Evolutionary conservation across 1,140 invertebrate species (phyloP).

Genomic region (Philaenus spumarius): DNA sequence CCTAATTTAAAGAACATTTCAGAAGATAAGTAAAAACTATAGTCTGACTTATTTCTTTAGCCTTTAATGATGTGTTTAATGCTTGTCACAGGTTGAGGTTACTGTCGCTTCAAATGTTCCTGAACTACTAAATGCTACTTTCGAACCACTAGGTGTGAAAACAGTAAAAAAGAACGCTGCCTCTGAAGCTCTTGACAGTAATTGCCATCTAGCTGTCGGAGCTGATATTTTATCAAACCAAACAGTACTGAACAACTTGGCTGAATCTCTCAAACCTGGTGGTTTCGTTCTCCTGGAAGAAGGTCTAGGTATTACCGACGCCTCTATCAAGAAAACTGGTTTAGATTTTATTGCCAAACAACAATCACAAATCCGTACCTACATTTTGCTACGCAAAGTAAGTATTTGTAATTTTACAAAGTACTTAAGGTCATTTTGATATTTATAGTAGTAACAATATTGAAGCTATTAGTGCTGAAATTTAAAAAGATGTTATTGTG

Average conservation of each 20-base stretch:
- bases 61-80: too few relatives aligned
- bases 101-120: slow-evolving; percentile 36
- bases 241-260: slow-evolving; percentile 47
- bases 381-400: slow-evolving; percentile 51
- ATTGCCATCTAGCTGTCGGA: slow-evolving; percentile 57
- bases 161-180: slow-evolving; percentile 47
- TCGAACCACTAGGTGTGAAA: slow-evolving; percentile 51
- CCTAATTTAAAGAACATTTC: too few relatives aligned
- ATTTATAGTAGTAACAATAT: too few relatives aligned
- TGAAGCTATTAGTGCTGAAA: not conserved
- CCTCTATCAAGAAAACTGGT: slow-evolving; percentile 40
- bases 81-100: slow-evolving; percentile 37
- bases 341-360: slow-evolving; percentile 50
- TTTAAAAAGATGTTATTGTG: not conserved
- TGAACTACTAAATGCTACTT: slow-evolving; percentile 39
- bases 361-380: slow-evolving; percentile 47
- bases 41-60: too few relatives aligned
- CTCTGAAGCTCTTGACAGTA: slow-evolving; percentile 47
- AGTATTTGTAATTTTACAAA: not conserved
- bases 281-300: slow-evolving; percentile 78
- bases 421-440: not conserved
- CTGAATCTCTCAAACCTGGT: slow-evolving; percentile 53
- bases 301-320: slow-evolving; percentile 46
- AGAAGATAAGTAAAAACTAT: too few relatives aligned
- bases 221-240: slow-evolving; percentile 45